Evolutionary conservation across 2,113 vertebrate species (phyloP), one percentile per base, ranked within the genome.

Genomic region (Bufo gargarizans): DNA sequence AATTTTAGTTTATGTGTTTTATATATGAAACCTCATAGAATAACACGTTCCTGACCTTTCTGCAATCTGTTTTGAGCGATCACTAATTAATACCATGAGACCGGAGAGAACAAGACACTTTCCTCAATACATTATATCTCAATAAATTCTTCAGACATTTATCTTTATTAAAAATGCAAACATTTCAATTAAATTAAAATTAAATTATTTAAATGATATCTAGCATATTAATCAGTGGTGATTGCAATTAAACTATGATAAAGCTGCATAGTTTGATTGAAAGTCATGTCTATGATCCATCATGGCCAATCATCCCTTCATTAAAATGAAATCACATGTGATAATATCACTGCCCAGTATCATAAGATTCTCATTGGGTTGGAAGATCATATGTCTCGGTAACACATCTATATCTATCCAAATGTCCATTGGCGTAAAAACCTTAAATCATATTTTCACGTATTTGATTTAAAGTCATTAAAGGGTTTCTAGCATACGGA

Each of bases 121-220:
- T 63, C 11, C 56, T 86, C 49, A 50, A 67, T 22, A 78, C 77
- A 67, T 78, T 78, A 67, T 78, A 86, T 53, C 85, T 86, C 61
- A 79, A 45, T 65, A 67, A 86, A n/a, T 63, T 63, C 59, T 86
- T 86, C 58, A 63, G 59, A 63, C 76, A 86, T 86, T 67, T 17
- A 79, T 65, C 49, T 67, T 53, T 78, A 78, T 86, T 86, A 86
- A 78, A 65, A 86, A 78, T 50, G 77, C 49, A 79, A 86, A 86
- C 63, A 67, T 77, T 67, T 86, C 77, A 86, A 86, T 86, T 86
- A 86, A 49, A 77, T 77, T 65, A 9, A 65, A 86, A 79, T 77
- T 79, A 33, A 67, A 79, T 53, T 65, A 67, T 86, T 67, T 78
- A 43, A 78, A 67, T 67, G 12, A 65, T 63, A 77, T 47, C 56